A percentile compares a stretch with the other conserved stretches of the same genome.
These are phyloP conservation scores for Delphinapterus leucas DNA, from an alignment of 2,113 vertebrate genomes.

Conservation along the genomic window DNA sequence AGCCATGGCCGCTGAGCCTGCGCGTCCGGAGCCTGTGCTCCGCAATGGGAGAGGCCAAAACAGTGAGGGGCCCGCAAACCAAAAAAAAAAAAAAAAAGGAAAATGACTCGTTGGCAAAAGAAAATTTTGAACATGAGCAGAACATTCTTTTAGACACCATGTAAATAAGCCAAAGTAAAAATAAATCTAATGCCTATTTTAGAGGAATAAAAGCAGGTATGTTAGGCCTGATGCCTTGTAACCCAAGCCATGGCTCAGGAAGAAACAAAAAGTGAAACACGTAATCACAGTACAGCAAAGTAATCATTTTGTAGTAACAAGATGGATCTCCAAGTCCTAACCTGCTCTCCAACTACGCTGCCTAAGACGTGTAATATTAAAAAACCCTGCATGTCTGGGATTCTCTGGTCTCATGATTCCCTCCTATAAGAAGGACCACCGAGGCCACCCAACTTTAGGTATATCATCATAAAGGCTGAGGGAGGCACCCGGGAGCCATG, in stretches of 20 bases:
- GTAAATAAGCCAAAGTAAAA: constrained; percentile 40
- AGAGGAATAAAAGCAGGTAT: neutral
- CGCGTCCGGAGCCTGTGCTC: no score
- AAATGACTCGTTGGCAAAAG: neutral
- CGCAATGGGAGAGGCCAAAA: no score
- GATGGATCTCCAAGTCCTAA: neutral
- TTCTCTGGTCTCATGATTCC: neutral
- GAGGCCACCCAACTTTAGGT: neutral
- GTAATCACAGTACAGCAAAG: neutral
- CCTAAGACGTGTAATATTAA: neutral
- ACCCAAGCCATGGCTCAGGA: neutral
- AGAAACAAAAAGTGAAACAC: neutral
- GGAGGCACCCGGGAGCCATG: no score
- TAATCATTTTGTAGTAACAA: neutral
- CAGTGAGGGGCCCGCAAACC: no score
- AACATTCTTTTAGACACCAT: neutral
- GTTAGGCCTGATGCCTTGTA: neutral
- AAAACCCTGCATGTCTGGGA: neutral
- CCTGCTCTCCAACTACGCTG: neutral
- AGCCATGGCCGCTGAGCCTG: no score
- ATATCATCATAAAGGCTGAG: neutral
- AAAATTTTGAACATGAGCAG: neutral
- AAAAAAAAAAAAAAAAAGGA: no score
- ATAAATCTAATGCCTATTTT: neutral
- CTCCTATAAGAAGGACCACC: neutral